phyloP scores from a whole-genome alignment of 1,140 invertebrate species.

The Neuroterus valhalla region DNA sequence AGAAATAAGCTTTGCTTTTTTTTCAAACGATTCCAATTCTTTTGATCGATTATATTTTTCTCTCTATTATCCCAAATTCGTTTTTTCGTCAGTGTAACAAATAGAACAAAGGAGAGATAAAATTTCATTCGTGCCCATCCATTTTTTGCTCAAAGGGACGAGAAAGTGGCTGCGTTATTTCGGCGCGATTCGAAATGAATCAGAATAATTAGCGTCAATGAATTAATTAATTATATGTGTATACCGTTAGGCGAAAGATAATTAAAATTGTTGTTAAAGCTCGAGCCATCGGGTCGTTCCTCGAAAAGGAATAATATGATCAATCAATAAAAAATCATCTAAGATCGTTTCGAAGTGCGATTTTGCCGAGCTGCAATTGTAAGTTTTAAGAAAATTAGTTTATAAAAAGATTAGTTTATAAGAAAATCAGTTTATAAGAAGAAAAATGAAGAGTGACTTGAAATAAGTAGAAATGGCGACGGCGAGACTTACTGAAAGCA shows the following conservation, averaged over 20 bases:
- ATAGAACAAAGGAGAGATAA: neutral
- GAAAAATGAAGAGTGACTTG: conserved; percentile 23
- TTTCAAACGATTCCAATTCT: no score
- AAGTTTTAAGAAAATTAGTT: neutral
- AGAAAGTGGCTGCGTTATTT: conserved; percentile 1
- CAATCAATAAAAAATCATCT: neutral
- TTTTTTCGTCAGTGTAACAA: no score
- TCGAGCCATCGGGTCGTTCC: neutral
- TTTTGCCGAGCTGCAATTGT: conserved; percentile 16
- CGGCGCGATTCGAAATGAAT: neutral
- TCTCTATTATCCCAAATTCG: no score
- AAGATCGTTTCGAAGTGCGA: neutral
- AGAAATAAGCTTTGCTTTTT: no score
- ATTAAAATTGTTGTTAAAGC: neutral
- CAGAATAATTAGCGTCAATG: neutral
- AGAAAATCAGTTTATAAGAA: neutral
- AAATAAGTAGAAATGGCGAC: conserved; percentile 8
- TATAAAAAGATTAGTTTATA: neutral
- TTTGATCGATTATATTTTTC: no score
- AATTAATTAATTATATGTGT: conserved; percentile 17
- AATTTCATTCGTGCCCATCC: conserved; percentile 46
- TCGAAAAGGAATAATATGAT: neutral
- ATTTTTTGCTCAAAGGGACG: conserved; percentile 50
- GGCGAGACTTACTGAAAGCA: conserved; percentile 5
- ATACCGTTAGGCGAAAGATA: neutral